Evolutionary conservation across 2,888 invertebrate genomes (phyloP).

Genomic region (Drosophila histrio): DNA sequence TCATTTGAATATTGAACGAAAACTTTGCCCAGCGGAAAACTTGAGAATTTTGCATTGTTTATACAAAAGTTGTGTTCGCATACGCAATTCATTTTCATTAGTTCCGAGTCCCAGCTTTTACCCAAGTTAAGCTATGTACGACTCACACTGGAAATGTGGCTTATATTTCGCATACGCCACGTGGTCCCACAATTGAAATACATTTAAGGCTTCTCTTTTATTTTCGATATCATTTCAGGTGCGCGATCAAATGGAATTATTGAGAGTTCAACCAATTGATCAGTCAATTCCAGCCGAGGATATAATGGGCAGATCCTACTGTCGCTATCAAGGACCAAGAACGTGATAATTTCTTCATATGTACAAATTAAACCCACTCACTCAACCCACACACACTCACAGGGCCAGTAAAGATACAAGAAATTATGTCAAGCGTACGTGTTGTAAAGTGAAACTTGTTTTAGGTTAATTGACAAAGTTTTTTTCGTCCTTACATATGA

Average conservation of each 20-base stretch:
- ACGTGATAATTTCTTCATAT: constrained; percentile 82
- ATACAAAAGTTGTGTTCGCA: constrained; percentile 32
- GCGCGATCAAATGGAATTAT: constrained; percentile 86
- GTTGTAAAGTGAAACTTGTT: constrained; percentile 75
- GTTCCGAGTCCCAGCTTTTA: constrained; percentile 8
- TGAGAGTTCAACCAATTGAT: constrained; percentile 86
- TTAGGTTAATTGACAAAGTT: constrained; percentile 79
- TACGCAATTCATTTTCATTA: constrained; percentile 60
- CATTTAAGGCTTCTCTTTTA: not conserved
- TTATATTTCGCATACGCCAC: constrained; percentile 20
- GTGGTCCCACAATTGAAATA: not conserved
- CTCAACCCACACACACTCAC: constrained; percentile 11
- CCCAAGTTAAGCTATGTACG: constrained; percentile 11
- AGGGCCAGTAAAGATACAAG: constrained; percentile 23
- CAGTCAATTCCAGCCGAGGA: constrained; percentile 86
- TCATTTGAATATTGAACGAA: constrained; percentile 30
- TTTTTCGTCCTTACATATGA: constrained; percentile 53
- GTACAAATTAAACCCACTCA: constrained; percentile 45
- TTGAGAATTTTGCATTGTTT: constrained; percentile 39
- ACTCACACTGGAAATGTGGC: not conserved
- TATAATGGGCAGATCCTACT: constrained; percentile 86
- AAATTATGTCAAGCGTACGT: constrained; percentile 71
- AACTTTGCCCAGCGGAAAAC: constrained; percentile 39
- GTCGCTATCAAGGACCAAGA: constrained; percentile 85
- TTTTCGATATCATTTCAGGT: constrained; percentile 82